Evolutionary conservation across 2,888 invertebrate genomes (phyloP), one percentile per base, ranked within the genome.

Genomic region (Amphimallon solstitiale): DNA sequence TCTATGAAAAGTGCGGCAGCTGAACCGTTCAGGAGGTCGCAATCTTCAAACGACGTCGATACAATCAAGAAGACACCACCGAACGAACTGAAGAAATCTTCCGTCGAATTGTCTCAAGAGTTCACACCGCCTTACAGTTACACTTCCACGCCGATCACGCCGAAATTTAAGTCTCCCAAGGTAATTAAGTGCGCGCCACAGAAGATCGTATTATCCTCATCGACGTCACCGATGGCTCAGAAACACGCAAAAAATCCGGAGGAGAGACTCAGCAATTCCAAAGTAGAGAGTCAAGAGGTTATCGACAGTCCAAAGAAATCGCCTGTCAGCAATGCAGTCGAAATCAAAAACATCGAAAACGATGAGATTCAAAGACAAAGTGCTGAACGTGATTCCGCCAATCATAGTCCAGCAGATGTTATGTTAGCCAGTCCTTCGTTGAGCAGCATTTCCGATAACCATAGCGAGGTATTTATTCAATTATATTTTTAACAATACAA

Each of bases 321-420:
- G 23, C 56, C 45, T 23, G 46, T 49, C 0, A 56, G 52, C 10
- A 68, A 65, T 35, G 34, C 46, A 15, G 40, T 63, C 12, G 23
- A 46, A 4, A 64, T 62, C 29, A 40, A 51, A 17, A 63, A 63
- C 14, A 54, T 46, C 23, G 67, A 68, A 5, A 61, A 68, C 35
- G 70, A 68, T 34, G 73, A 75, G 19, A 61, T 69, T 21, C 67
- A 70, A 29, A 71, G 71, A 60, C 73, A 71, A 61, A 84, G 77
- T 79, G 12, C 40, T n/a, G 75, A 81, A 76, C 67, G 91, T 76
- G 91, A 92, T 81, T 92, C 92, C 19, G 92, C 92, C 17, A 92
- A 91, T 82, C 91, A 92, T 76, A 92, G 92, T 81, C 91, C 91
- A 1, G 86, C 89, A 62, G 92, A 91, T 75, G 89, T 88, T 37